Base-by-base conservation (phyloP, 2,113 vertebrate species). In the Catharus minimus region DNA sequence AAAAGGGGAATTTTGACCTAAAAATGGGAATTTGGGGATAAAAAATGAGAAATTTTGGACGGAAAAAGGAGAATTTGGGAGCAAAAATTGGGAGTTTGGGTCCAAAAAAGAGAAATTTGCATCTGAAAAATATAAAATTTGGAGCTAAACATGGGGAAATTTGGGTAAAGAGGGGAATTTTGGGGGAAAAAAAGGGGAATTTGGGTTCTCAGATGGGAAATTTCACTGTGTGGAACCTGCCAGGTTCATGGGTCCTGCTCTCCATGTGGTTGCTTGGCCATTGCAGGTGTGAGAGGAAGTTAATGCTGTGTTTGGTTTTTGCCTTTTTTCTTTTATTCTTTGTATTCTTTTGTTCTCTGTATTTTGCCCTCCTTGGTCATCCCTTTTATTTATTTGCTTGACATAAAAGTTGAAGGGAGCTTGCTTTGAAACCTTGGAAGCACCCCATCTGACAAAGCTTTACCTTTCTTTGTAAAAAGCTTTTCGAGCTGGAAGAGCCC, bases 361-460 rank as follows among this genome's bases (percentile, higher is more conserved):
- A 14, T 43, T 86, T 72, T 88, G 46, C 46, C 62, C 69, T 88
- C 74, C 89, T 85, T 87, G 77, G 87, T 87, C 55, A 89, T 73
- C 27, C 8, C 27, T 82, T 65, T 94, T 82, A 86, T 93, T 86
- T 93, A 90, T 74, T 47, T 52, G 15, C 58, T 91, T 82, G 62
- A 58, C 66, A 87, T 76, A 90, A 76, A 92, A 80, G 74, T 94
- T 93, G 84, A 94, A 89, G 77, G 58, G 27, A 92, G 14, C 50
- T 75, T 76, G 43, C 77, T 78, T 93, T 90, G 27, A 95, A 93
- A 93, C 62, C 43, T 89, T 94, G 79, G 74, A 88, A 95, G 69
- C 57, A 73, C 12, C 64, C 46, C 52, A 46, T 73, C 71, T 93
- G 88, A 90, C 81, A 89, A 92, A 94, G 86, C 47, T 92, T 55